These are phyloP conservation scores for Andricus quercusramuli DNA, from an alignment of 2,888 invertebrate genomes.

Conservation along the genomic window DNA sequence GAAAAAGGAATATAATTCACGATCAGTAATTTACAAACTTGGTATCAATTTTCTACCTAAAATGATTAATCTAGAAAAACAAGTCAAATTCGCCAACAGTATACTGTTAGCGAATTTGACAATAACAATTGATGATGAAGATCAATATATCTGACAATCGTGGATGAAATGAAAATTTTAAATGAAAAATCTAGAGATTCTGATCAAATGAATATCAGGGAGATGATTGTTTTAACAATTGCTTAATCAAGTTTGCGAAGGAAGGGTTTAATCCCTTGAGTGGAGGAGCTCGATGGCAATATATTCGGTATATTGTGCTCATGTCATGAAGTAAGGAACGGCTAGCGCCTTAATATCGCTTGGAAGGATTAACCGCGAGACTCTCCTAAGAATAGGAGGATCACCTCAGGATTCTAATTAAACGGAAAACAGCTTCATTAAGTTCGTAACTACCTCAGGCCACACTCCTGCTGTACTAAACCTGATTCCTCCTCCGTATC, in stretches of 20 bases:
- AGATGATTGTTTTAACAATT: slow-evolving; percentile 5
- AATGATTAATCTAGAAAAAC: no score
- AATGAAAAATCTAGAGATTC: neutral
- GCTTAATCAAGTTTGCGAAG: slow-evolving; percentile 29
- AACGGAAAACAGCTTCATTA: slow-evolving; percentile 77
- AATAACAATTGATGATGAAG: no score
- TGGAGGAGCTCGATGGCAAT: slow-evolving; percentile 35
- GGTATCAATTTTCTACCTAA: no score
- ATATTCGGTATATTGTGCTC: slow-evolving; percentile 39
- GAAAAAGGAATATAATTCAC: no score
- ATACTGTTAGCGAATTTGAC: no score
- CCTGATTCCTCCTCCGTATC: slow-evolving; percentile 49
- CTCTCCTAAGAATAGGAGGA: slow-evolving; percentile 71
- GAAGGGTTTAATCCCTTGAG: slow-evolving; percentile 20
- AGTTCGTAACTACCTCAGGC: slow-evolving; percentile 68
- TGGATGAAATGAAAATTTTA: no score
- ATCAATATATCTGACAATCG: no score
- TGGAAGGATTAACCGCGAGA: slow-evolving; percentile 68
- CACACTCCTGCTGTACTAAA: slow-evolving; percentile 56
- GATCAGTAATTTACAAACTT: no score
- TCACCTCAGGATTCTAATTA: slow-evolving; percentile 76
- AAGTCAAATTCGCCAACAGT: no score
- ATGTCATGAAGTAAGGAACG: slow-evolving; percentile 35
- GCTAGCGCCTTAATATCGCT: slow-evolving; percentile 71
- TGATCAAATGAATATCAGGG: neutral